Conservation (phyloP, 2,888 invertebrate genomes). For the Pristionchus arcanus region DNA sequence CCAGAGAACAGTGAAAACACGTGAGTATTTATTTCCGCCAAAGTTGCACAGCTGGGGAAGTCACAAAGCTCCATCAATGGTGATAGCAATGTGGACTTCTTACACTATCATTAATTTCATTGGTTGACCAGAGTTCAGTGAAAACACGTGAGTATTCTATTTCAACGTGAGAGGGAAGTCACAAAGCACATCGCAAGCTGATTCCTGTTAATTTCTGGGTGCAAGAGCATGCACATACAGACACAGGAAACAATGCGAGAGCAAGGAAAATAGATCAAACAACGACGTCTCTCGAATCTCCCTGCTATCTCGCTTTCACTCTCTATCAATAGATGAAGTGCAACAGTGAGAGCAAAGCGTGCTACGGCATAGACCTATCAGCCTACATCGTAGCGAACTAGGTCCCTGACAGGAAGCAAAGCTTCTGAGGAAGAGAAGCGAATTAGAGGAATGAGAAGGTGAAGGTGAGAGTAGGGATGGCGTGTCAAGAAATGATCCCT, state of each 20-base stretch:
- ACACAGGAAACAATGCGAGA: not conserved
- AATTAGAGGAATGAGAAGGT: not conserved
- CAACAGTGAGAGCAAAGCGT: not conserved
- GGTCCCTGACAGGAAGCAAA: not conserved
- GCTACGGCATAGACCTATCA: slow-evolving; percentile 1
- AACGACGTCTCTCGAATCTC: not conserved
- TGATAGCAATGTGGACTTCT: too few species aligned
- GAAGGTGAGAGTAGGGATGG: too few species aligned
- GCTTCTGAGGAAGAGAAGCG: not conserved
- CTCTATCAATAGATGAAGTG: not conserved
- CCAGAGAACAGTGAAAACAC: too few species aligned
- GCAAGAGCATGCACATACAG: not conserved
- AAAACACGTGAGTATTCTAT: too few species aligned
- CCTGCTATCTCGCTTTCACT: not conserved
- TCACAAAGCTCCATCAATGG: too few species aligned
- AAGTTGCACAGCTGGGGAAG: too few species aligned
- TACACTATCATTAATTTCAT: too few species aligned
- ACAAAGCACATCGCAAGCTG: not conserved
- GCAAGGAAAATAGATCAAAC: not conserved
- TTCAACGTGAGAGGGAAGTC: not conserved
- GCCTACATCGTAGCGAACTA: not conserved
- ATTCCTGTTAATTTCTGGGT: not conserved
- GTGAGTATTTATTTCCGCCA: too few species aligned
- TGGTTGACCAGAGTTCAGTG: too few species aligned
- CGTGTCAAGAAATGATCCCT: not conserved